Evolutionary conservation across 1,140 invertebrate species (phyloP).

Genomic region (Drosophila serrata): DNA sequence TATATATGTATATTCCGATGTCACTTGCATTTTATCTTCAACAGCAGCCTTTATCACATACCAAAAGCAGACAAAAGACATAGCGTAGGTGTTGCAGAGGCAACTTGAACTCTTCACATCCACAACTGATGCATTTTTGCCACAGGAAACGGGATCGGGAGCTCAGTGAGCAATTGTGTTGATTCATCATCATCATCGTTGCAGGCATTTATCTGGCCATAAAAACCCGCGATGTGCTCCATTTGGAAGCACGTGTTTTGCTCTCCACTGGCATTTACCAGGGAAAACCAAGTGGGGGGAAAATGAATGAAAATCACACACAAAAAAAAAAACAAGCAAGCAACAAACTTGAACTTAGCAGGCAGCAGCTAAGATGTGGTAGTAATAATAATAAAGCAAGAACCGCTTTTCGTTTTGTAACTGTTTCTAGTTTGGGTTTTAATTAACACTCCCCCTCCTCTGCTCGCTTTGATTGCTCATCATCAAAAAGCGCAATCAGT

Average conservation of each 20-base stretch:
- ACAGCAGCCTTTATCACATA: constrained; percentile 37
- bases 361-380: constrained; percentile 19
- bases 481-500: constrained; percentile 61
- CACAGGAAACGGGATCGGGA: constrained; percentile 53
- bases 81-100: constrained; percentile 55
- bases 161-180: constrained; percentile 54
- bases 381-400: constrained; percentile 8
- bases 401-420: constrained; percentile 73
- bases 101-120: background rate
- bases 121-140: constrained; percentile 28
- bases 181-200: constrained; percentile 46
- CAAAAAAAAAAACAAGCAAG: constrained; percentile 23
- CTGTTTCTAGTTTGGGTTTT: constrained; percentile 70
- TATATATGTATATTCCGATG: background rate
- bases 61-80: constrained; percentile 43
- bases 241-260: constrained; percentile 58
- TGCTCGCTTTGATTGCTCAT: constrained; percentile 11
- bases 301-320: constrained; percentile 32
- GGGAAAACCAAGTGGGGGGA: constrained; percentile 26
- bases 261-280: constrained; percentile 46
- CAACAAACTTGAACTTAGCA: constrained; percentile 74
- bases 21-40: constrained; percentile 54
- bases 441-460: constrained; percentile 54
- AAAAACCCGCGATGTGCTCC: constrained; percentile 64
- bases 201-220: constrained; percentile 31